Evolutionary conservation across 1,140 invertebrate genomes (phyloP).

Genomic region (Brachionus manjavacas): DNA sequence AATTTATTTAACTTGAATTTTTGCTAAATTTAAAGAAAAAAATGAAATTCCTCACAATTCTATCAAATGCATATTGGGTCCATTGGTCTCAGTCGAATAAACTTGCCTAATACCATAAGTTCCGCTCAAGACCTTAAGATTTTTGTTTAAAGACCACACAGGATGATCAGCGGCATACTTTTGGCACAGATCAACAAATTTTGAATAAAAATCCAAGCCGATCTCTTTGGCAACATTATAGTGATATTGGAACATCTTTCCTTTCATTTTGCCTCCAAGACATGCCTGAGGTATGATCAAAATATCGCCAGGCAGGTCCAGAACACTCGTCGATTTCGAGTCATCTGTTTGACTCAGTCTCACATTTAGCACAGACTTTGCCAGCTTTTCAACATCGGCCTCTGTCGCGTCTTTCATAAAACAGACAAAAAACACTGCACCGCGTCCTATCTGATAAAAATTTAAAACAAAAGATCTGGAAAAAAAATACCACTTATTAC

Average conservation of each 20-base stretch:
- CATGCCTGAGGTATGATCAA: slow-evolving; percentile 59
- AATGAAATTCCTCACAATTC: slow-evolving; percentile 47
- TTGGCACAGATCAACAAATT: slow-evolving; percentile 50
- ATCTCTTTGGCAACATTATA: slow-evolving; percentile 54
- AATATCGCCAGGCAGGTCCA: slow-evolving; percentile 56
- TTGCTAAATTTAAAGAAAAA: neutral
- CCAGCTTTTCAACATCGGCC: slow-evolving; percentile 51
- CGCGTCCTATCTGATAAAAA: slow-evolving; percentile 45
- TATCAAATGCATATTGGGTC: slow-evolving; percentile 58
- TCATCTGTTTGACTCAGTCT: slow-evolving; percentile 50
- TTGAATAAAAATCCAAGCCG: slow-evolving; percentile 52
- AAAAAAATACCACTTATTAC: slow-evolving; percentile 5
- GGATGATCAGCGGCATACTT: slow-evolving; percentile 39
- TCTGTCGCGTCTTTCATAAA: slow-evolving; percentile 53
- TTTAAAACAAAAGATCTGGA: neutral
- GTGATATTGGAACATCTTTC: slow-evolving; percentile 59
- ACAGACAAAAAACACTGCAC: slow-evolving; percentile 54
- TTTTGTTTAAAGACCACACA: slow-evolving; percentile 44
- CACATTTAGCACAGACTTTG: slow-evolving; percentile 51
- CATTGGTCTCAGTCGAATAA: slow-evolving; percentile 57
- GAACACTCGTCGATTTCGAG: slow-evolving; percentile 50
- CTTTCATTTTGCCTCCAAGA: slow-evolving; percentile 58
- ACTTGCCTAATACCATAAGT: slow-evolving; percentile 59
- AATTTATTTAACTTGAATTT: neutral
- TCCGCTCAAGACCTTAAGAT: slow-evolving; percentile 50